phyloP scores from a whole-genome alignment of 1,140 invertebrate genomes.

The Anoplolepis gracilipes region DNA sequence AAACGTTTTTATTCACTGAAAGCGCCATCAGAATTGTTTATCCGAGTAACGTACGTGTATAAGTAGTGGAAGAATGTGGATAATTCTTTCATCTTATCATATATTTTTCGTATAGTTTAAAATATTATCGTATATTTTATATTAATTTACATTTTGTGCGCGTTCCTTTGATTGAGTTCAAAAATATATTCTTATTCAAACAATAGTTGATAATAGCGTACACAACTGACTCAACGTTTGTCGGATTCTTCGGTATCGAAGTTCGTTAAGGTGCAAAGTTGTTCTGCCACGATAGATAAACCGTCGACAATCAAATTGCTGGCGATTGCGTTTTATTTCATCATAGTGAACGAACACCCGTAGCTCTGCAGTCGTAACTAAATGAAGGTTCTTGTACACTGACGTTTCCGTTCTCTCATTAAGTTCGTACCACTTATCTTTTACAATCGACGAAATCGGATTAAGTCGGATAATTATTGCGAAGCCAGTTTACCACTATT shows the following conservation, averaged over 20 bases:
- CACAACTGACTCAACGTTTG: constrained; percentile 17
- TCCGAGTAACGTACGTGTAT: too few species aligned
- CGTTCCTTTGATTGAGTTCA: background rate
- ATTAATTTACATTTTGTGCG: background rate
- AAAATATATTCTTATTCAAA: background rate
- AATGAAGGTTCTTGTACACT: constrained; percentile 52
- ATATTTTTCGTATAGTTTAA: background rate
- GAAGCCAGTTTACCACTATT: constrained; percentile 22
- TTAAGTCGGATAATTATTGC: constrained; percentile 56
- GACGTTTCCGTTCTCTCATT: constrained; percentile 33
- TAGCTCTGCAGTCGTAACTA: constrained; percentile 13
- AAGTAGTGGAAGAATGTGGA: background rate
- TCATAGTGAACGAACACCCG: constrained; percentile 1
- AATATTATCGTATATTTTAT: constrained; percentile 8
- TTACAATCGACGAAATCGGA: constrained; percentile 53
- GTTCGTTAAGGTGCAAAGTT: constrained; percentile 9
- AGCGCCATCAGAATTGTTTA: background rate
- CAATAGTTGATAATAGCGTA: constrained; percentile 7
- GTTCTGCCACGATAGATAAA: constrained; percentile 5
- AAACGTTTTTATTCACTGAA: background rate
- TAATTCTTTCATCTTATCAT: constrained; percentile 5
- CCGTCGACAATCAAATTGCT: constrained; percentile 30
- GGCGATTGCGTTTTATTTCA: constrained; percentile 33
- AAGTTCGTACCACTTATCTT: constrained; percentile 56
- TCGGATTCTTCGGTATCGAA: constrained; percentile 4